These are phyloP conservation scores for Phania funesta DNA, from an alignment of 2,888 invertebrate species.

Conservation along the genomic window DNA sequence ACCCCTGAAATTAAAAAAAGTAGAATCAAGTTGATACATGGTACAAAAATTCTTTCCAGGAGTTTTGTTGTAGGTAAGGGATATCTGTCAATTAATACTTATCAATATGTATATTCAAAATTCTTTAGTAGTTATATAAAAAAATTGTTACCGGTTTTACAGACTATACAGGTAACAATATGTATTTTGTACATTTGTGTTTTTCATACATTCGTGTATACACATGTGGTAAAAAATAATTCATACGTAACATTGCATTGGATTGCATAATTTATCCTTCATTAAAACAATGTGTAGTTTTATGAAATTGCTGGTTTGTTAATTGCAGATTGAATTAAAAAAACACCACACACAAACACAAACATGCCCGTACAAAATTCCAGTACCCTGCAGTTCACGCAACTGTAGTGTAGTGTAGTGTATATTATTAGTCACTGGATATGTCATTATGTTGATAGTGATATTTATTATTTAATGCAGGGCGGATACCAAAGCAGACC, in stretches of 20 bases:
- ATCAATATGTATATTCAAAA: too few relatives aligned
- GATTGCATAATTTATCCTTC: conserved; percentile 53
- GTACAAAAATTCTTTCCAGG: too few relatives aligned
- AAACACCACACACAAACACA: neutral
- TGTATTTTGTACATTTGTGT: neutral
- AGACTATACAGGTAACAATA: neutral
- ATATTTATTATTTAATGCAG: too few relatives aligned
- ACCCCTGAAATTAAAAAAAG: too few relatives aligned
- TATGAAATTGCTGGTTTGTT: conserved; percentile 51
- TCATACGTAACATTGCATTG: conserved; percentile 20
- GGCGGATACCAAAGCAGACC: too few relatives aligned
- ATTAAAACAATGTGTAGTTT: conserved; percentile 54
- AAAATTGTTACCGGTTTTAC: neutral
- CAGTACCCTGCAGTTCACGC: neutral
- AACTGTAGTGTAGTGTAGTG: too few relatives aligned
- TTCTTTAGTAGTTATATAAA: too few relatives aligned
- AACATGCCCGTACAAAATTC: neutral
- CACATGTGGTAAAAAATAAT: conserved; percentile 16
- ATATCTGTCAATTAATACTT: too few relatives aligned
- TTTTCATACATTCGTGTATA: neutral
- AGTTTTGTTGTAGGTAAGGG: too few relatives aligned
- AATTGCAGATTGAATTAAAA: conserved; percentile 48
- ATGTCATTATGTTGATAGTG: too few relatives aligned
- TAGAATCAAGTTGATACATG: too few relatives aligned
- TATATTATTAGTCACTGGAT: too few relatives aligned